phyloP scores from a whole-genome alignment of 2,888 invertebrate genomes.

The Leptothorax acervorum region DNA sequence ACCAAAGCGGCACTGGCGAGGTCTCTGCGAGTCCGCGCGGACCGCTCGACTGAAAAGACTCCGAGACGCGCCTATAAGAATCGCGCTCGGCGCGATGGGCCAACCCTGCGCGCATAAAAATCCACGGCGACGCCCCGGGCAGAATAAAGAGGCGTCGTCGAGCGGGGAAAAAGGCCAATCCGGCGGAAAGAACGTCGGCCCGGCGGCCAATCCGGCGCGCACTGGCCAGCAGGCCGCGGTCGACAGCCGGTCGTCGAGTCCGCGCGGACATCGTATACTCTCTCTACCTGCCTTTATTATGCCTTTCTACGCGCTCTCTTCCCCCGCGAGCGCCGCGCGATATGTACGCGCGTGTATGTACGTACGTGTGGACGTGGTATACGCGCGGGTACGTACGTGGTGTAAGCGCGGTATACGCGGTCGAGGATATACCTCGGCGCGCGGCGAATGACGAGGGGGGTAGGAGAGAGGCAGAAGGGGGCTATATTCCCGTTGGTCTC shows the following conservation, averaged over 20 bases:
- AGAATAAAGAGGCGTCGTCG: slow-evolving; percentile 80
- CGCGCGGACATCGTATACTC: slow-evolving; percentile 80
- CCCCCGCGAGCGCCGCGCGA: slow-evolving; percentile 39
- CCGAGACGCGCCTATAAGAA: slow-evolving; percentile 75
- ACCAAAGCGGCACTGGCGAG: too few relatives aligned
- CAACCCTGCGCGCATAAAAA: slow-evolving; percentile 79
- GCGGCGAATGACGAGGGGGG: slow-evolving; percentile 28
- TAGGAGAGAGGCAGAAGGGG: slow-evolving; percentile 58
- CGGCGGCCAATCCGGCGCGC: slow-evolving; percentile 63
- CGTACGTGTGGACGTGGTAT: slow-evolving; percentile 60
- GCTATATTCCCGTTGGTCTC: slow-evolving; percentile 68
- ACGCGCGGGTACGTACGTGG: slow-evolving; percentile 39
- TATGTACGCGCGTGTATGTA: slow-evolving; percentile 56
- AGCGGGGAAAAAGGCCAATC: slow-evolving; percentile 81
- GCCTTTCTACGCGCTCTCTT: slow-evolving; percentile 68
- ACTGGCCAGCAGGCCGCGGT: background rate
- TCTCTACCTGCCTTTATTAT: slow-evolving; percentile 69
- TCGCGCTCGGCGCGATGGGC: slow-evolving; percentile 46
- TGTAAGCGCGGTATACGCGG: slow-evolving; percentile 53
- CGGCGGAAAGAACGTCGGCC: slow-evolving; percentile 62
- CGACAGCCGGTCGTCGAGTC: slow-evolving; percentile 79
- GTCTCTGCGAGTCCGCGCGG: slow-evolving; percentile 43
- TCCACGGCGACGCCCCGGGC: slow-evolving; percentile 78
- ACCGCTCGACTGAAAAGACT: background rate
- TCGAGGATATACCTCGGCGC: slow-evolving; percentile 47